These are phyloP conservation scores for Heteromyza rotundicornis DNA, from an alignment of 2,888 invertebrate genomes.

Conservation along the genomic window DNA sequence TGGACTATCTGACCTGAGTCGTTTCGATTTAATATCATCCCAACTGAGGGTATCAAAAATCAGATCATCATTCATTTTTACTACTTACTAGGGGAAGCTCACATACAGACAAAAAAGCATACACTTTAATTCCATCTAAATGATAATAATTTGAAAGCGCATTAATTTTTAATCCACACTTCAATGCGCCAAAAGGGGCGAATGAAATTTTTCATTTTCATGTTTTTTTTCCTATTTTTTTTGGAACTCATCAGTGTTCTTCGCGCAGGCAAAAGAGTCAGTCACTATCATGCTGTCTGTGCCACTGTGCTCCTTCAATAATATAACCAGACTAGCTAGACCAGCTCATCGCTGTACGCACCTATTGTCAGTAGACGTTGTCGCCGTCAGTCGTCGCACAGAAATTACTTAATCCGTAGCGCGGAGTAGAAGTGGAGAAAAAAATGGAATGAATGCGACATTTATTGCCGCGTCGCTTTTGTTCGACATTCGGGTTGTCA, in stretches of 20 bases:
- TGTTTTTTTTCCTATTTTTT: conserved; percentile 6
- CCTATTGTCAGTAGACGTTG: too few species aligned
- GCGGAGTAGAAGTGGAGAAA: conserved; percentile 10
- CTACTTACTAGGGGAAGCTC: too few species aligned
- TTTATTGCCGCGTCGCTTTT: conserved; percentile 6
- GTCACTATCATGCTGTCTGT: too few species aligned
- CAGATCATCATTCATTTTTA: too few species aligned
- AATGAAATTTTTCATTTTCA: conserved; percentile 1
- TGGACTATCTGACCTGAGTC: too few species aligned
- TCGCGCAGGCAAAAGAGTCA: too few species aligned
- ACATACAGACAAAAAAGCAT: too few species aligned
- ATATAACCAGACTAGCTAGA: too few species aligned
- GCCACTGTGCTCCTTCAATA: too few species aligned
- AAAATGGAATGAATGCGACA: background rate
- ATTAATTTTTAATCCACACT: conserved; percentile 18
- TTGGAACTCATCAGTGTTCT: background rate
- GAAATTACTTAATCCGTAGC: conserved; percentile 26
- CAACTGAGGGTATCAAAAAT: too few species aligned
- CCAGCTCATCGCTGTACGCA: too few species aligned
- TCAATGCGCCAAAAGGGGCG: background rate
- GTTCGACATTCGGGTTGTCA: conserved; percentile 7
- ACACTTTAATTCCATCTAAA: conserved; percentile 8
- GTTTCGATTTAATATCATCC: too few species aligned
- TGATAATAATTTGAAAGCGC: conserved; percentile 19
- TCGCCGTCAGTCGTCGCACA: conserved; percentile 8